phyloP scores from a whole-genome alignment of 1,140 invertebrate species.

The Megalopta genalis region DNA sequence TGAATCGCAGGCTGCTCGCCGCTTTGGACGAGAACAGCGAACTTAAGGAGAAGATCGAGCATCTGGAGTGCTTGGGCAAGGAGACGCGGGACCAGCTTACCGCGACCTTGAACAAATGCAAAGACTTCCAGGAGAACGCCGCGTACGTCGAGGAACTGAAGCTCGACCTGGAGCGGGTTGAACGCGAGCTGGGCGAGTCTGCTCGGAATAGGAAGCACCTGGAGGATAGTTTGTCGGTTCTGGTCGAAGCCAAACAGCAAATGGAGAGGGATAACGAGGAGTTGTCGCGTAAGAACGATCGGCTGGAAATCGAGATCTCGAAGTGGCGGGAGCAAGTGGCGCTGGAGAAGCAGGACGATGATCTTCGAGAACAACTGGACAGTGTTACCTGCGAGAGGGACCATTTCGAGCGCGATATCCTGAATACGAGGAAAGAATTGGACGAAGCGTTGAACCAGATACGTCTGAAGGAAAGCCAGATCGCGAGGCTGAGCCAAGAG shows the following conservation, averaged over 20 bases:
- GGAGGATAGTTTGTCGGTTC: constrained; percentile 57
- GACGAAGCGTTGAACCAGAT: constrained; percentile 61
- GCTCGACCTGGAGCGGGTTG: constrained; percentile 65
- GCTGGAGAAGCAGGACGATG: constrained; percentile 50
- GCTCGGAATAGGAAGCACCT: constrained; percentile 56
- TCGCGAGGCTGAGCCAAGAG: constrained; percentile 58
- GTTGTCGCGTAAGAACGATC: constrained; percentile 67
- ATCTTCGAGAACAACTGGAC: constrained; percentile 65
- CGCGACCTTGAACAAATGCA: constrained; percentile 64
- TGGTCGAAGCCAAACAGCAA: constrained; percentile 62
- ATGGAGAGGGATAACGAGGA: constrained; percentile 69
- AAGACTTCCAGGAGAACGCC: constrained; percentile 68
- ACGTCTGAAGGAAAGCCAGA: constrained; percentile 41
- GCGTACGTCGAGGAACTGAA: constrained; percentile 68
- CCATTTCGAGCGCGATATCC: constrained; percentile 71
- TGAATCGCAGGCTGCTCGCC: constrained; percentile 57
- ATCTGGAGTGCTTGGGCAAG: constrained; percentile 54
- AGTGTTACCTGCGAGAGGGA: constrained; percentile 59
- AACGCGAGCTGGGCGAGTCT: constrained; percentile 59
- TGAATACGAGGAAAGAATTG: constrained; percentile 70
- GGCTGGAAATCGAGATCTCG: constrained; percentile 65
- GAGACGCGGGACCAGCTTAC: constrained; percentile 64
- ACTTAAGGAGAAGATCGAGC: constrained; percentile 64
- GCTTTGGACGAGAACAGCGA: constrained; percentile 70
- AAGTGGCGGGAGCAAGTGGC: constrained; percentile 51